Percentiles rank a stretch among this genome's conserved stretches.
Conservation (phyloP, 2,888 invertebrate genomes). For the Endomychus coccineus region DNA sequence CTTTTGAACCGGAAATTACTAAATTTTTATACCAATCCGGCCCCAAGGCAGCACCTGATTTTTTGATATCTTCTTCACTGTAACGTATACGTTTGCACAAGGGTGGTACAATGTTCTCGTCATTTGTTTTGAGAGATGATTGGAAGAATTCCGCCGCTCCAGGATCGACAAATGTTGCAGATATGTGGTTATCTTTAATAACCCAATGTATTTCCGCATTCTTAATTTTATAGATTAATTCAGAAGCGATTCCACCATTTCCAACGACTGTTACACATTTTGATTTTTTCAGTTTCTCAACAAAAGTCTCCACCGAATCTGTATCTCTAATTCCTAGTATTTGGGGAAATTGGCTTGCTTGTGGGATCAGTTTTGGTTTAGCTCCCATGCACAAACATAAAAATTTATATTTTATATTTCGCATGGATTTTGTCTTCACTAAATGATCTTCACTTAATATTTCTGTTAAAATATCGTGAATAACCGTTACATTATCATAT, state of each 20-base stretch:
- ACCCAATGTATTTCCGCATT: slow-evolving; percentile 87
- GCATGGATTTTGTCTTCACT: slow-evolving; percentile 50
- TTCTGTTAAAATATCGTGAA: slow-evolving; percentile 57
- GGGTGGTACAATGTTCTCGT: slow-evolving; percentile 18
- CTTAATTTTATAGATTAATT: slow-evolving; percentile 82
- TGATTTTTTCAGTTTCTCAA: slow-evolving; percentile 59
- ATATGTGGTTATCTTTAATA: slow-evolving; percentile 86
- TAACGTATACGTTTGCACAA: slow-evolving; percentile 57
- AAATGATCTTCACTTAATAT: slow-evolving; percentile 51
- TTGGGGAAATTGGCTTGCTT: slow-evolving; percentile 50
- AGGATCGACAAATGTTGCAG: slow-evolving; percentile 90
- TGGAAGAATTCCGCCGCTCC: slow-evolving; percentile 93
- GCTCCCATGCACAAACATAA: slow-evolving; percentile 91
- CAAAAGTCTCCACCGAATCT: slow-evolving; percentile 79
- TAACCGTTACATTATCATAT: slow-evolving; percentile 58
- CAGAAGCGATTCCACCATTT: slow-evolving; percentile 98
- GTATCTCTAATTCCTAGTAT: slow-evolving; percentile 90
- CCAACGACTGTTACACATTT: slow-evolving; percentile 78
- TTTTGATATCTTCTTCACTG: slow-evolving; percentile 50
- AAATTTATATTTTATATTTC: slow-evolving; percentile 61
- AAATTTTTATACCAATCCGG: slow-evolving; percentile 89
- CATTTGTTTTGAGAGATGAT: slow-evolving; percentile 38
- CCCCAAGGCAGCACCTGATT: slow-evolving; percentile 84
- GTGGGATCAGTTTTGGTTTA: slow-evolving; percentile 67
- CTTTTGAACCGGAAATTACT: slow-evolving; percentile 47